phyloP scores from a whole-genome alignment of 2,113 vertebrate species.

The Phaethornis superciliosus region DNA sequence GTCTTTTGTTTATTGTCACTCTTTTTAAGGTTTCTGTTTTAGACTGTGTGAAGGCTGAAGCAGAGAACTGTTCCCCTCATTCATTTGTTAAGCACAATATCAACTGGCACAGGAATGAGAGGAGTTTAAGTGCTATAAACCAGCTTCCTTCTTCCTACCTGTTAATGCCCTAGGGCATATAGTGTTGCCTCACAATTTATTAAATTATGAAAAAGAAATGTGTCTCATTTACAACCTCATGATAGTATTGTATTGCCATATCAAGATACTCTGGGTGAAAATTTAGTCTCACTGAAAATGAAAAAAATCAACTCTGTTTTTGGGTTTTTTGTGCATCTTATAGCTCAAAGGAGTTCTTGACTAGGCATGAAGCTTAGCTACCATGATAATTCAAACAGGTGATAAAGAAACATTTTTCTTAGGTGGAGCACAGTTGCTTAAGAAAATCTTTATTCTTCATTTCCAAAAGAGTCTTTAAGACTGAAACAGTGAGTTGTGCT shows the following conservation, averaged over 20 bases:
- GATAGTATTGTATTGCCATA: neutral
- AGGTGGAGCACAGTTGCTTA: neutral
- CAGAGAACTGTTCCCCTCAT: neutral
- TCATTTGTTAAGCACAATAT: neutral
- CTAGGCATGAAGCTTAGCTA: neutral
- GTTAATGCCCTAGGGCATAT: neutral
- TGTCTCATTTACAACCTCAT: neutral
- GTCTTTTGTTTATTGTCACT: neutral
- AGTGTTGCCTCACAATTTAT: neutral
- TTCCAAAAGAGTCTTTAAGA: neutral
- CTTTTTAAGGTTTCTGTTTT: neutral
- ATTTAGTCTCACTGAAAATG: neutral
- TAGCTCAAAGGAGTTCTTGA: neutral
- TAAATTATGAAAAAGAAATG: neutral
- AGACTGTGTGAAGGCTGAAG: neutral
- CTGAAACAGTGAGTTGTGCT: neutral
- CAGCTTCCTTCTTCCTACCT: neutral
- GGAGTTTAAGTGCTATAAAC: neutral
- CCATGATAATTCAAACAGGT: neutral
- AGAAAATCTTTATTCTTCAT: neutral
- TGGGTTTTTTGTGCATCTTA: neutral
- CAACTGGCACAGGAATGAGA: neutral
- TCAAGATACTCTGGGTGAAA: neutral
- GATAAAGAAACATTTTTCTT: neutral
- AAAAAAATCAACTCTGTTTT: neutral